A percentile compares a stretch with the other conserved stretches of the same genome.
These are phyloP conservation scores for Phocides pigmalion DNA, from an alignment of 1,140 invertebrate species.

Conservation along the genomic window DNA sequence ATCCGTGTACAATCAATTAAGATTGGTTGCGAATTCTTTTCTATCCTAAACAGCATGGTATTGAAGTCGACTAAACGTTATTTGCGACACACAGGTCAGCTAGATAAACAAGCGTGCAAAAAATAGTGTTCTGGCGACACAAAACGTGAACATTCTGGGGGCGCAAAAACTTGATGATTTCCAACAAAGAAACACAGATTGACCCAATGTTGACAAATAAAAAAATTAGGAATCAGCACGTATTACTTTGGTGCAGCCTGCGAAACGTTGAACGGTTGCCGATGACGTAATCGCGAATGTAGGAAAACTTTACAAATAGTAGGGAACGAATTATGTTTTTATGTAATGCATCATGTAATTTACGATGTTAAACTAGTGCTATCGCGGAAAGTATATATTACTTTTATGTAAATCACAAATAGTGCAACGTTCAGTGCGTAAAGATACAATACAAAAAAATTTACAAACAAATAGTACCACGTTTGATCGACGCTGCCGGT, in stretches of 20 bases:
- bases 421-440: too few relatives aligned
- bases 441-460: too few relatives aligned
- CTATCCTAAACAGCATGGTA: slow-evolving; percentile 18
- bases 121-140: slow-evolving; percentile 26
- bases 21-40: slow-evolving; percentile 28
- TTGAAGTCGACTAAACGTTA: slow-evolving; percentile 17
- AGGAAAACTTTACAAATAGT: background rate
- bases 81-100: slow-evolving; percentile 29
- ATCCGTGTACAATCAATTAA: slow-evolving; percentile 26
- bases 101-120: slow-evolving; percentile 19
- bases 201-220: slow-evolving; percentile 30
- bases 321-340: too few relatives aligned
- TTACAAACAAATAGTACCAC: too few relatives aligned
- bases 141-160: slow-evolving; percentile 25
- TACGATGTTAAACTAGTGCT: too few relatives aligned
- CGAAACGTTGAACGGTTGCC: slow-evolving; percentile 14
- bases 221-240: slow-evolving; percentile 27
- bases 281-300: background rate
- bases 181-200: slow-evolving; percentile 28
- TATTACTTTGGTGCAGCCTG: slow-evolving; percentile 21
- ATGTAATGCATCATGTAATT: too few relatives aligned
- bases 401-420: too few relatives aligned
- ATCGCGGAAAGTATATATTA: too few relatives aligned
- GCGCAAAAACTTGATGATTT: slow-evolving; percentile 32
- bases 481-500: too few relatives aligned